A percentile compares a stretch with the other conserved stretches of the same genome.
These are phyloP conservation scores for Alaudala cheleensis DNA, from an alignment of 2,113 vertebrate genomes.

Conservation along the genomic window DNA sequence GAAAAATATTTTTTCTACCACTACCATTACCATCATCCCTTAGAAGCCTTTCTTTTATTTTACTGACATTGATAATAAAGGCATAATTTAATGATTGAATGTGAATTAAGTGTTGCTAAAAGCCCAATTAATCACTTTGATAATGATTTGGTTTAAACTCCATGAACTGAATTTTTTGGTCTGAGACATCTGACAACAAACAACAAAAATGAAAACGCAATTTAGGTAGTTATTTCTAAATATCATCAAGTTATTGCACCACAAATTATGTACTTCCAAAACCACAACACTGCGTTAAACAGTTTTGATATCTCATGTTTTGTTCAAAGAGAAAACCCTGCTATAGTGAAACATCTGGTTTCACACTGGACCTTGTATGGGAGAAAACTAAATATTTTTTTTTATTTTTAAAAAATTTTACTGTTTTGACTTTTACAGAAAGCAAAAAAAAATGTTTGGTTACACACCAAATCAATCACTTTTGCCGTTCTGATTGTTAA, in stretches of 20 bases:
- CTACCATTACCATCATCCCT: accelerated
- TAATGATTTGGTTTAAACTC: background rate
- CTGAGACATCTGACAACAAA: background rate
- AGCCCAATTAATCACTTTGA: background rate
- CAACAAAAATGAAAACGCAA: background rate
- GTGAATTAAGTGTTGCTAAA: background rate
- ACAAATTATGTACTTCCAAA: background rate
- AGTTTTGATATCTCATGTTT: background rate
- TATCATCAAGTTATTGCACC: background rate
- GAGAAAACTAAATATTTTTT: background rate
- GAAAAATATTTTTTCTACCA: background rate
- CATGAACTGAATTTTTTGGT: background rate
- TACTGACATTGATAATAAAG: background rate
- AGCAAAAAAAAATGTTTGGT: background rate
- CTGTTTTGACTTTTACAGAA: background rate
- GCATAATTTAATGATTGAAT: background rate
- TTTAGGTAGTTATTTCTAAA: background rate
- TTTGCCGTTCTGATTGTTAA: background rate
- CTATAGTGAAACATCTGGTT: background rate
- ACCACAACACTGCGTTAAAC: background rate
- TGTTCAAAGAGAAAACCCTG: background rate
- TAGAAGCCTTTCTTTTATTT: background rate
- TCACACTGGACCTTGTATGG: background rate
- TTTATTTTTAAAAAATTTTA: background rate
- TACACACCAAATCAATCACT: background rate